A percentile compares a stretch with the other conserved stretches of the same genome.
Conservation (phyloP, 2,797 vertebrate genomes). For the Allochrocebus solatus region DNA sequence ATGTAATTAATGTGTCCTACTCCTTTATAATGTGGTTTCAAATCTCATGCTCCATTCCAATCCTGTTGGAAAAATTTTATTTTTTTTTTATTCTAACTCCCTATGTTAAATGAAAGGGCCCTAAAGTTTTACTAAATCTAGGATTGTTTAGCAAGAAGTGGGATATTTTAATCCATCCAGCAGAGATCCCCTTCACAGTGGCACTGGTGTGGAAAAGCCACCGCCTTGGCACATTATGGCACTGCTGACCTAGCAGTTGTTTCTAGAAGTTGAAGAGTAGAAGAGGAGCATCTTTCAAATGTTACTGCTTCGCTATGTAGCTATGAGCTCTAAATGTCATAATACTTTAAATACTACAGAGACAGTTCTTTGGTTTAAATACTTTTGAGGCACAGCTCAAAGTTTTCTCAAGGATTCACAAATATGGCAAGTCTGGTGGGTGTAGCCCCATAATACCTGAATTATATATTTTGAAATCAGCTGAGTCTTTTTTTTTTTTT, state of each 20-base stretch:
- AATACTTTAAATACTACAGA: not conserved
- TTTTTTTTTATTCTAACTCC: not conserved
- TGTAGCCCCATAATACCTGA: not conserved
- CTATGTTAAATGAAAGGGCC: not conserved
- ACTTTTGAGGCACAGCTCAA: not conserved
- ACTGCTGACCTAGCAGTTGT: not conserved
- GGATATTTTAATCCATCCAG: not conserved
- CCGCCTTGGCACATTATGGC: not conserved
- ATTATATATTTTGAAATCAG: not conserved
- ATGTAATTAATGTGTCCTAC: not conserved
- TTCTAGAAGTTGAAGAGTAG: not conserved
- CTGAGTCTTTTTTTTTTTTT: too few relatives aligned
- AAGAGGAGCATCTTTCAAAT: not conserved
- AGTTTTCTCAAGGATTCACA: not conserved
- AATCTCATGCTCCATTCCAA: not conserved
- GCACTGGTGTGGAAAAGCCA: not conserved
- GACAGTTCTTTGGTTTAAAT: not conserved
- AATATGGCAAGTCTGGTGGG: not conserved
- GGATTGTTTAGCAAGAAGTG: not conserved
- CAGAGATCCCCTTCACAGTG: not conserved
- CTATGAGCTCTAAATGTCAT: not conserved
- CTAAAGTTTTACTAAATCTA: not conserved
- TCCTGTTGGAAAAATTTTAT: not conserved
- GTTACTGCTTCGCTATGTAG: not conserved
- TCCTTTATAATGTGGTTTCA: not conserved